phyloP scores from a whole-genome alignment of 2,797 vertebrate species.

The Echiichthys vipera region DNA sequence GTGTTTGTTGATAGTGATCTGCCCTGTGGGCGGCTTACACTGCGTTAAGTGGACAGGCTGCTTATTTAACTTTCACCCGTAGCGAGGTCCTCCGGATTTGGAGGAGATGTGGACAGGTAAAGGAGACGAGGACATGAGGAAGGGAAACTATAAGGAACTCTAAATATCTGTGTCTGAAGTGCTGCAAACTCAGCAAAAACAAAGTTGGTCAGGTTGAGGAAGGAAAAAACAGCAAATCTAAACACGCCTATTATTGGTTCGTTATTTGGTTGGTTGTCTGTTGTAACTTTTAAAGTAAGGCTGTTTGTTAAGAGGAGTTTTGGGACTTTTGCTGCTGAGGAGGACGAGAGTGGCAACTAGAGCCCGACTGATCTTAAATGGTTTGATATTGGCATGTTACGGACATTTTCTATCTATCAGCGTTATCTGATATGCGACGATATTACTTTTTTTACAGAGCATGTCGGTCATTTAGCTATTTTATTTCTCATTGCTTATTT shows the following conservation, averaged over 20 bases:
- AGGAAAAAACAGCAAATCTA: too few species aligned
- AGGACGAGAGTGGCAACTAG: neutral
- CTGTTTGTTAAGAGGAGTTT: neutral
- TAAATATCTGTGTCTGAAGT: neutral
- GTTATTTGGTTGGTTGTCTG: neutral
- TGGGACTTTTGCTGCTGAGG: neutral
- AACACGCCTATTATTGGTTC: neutral
- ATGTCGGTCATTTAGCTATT: too few species aligned
- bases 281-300: neutral
- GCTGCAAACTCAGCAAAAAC: neutral
- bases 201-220: neutral
- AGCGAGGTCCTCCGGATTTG: constrained; percentile 2
- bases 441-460: too few species aligned
- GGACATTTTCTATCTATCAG: too few species aligned
- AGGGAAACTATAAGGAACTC: neutral
- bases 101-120: constrained; percentile 24
- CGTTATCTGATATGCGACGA: too few species aligned
- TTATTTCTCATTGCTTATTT: too few species aligned
- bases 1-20: constrained; percentile 54
- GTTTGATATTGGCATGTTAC: too few species aligned
- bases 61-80: constrained; percentile 59
- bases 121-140: neutral
- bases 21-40: constrained; percentile 43
- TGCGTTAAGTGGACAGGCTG: constrained; percentile 50
- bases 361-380: too few species aligned